phyloP scores from a whole-genome alignment of 2,888 invertebrate species.

The Parascotia fuliginaria region DNA sequence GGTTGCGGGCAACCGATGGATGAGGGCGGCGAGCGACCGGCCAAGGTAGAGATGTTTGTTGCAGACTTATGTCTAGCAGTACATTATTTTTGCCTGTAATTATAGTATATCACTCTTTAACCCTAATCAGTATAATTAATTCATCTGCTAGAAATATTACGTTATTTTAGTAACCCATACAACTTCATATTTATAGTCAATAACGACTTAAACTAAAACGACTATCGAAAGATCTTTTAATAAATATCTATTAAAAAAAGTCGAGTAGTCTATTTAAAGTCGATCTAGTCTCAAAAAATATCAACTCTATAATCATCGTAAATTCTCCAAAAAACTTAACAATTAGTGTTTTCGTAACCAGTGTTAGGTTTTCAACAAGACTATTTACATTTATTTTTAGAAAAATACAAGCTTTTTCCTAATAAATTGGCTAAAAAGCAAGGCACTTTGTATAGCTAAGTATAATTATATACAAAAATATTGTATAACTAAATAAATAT shows the following conservation, averaged over 20 bases:
- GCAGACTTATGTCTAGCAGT: too few species aligned
- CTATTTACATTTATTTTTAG: conserved; percentile 43
- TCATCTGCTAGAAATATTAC: not conserved
- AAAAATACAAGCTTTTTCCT: conserved; percentile 46
- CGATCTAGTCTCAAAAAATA: conserved; percentile 29
- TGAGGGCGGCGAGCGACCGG: too few species aligned
- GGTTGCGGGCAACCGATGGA: too few species aligned
- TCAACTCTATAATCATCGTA: conserved; percentile 47
- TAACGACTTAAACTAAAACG: conserved; percentile 15
- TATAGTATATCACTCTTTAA: not conserved
- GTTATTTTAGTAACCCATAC: conserved; percentile 17
- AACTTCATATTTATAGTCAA: conserved; percentile 22
- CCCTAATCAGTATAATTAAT: not conserved
- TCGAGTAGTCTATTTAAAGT: conserved; percentile 14
- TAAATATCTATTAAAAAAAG: conserved; percentile 5
- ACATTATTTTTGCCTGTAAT: too few species aligned
- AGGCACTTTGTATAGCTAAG: conserved; percentile 59
- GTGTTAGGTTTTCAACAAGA: conserved; percentile 62
- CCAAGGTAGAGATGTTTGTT: too few species aligned
- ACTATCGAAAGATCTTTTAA: not conserved
- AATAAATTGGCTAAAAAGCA: conserved; percentile 56
- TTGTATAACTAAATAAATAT: conserved; percentile 63
- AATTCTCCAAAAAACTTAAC: conserved; percentile 72
- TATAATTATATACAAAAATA: conserved; percentile 58
- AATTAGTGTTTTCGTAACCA: conserved; percentile 67